Percentiles rank a stretch among this genome's conserved stretches.
Conservation (phyloP, 2,797 vertebrate species). For the Characodon lateralis region DNA sequence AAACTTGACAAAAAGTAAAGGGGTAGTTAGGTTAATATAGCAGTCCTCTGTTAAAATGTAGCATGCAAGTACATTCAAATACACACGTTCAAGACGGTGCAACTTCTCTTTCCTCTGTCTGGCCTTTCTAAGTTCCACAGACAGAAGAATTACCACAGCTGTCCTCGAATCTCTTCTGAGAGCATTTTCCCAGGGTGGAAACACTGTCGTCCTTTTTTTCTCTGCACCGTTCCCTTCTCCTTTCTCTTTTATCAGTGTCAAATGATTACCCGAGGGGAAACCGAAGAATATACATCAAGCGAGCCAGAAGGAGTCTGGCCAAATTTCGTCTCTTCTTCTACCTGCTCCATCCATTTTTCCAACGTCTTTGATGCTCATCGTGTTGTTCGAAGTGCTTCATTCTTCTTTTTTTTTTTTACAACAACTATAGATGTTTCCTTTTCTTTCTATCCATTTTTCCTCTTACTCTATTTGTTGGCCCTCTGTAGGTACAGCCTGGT, state of each 20-base stretch:
- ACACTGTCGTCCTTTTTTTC: slow-evolving; percentile 71
- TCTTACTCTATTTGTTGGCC: slow-evolving; percentile 23
- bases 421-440: slow-evolving; percentile 10
- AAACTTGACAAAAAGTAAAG: slow-evolving; percentile 66
- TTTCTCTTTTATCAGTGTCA: slow-evolving; percentile 71
- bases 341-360: slow-evolving; percentile 30
- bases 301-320: slow-evolving; percentile 41
- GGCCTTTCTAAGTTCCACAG: slow-evolving; percentile 44
- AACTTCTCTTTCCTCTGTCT: slow-evolving; percentile 5
- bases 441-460: slow-evolving; percentile 11
- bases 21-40: slow-evolving; percentile 62
- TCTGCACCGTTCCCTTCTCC: slow-evolving; percentile 31
- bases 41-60: slow-evolving; percentile 38
- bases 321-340: slow-evolving; percentile 50
- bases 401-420: not conserved
- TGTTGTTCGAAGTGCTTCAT: slow-evolving; percentile 42
- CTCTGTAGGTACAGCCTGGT: slow-evolving; percentile 55
- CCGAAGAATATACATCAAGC: slow-evolving; percentile 61
- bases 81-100: not conserved
- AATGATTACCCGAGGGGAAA: slow-evolving; percentile 72
- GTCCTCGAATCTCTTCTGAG: slow-evolving; percentile 65
- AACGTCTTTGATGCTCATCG: slow-evolving; percentile 12
- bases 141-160: slow-evolving; percentile 62
- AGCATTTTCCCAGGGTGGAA: slow-evolving; percentile 74
- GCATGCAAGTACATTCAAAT: not conserved